A percentile compares a stretch with the other conserved stretches of the same genome.
These are phyloP conservation scores for Puntigrus tetrazona DNA, from an alignment of 2,113 vertebrate species.

Conservation along the genomic window DNA sequence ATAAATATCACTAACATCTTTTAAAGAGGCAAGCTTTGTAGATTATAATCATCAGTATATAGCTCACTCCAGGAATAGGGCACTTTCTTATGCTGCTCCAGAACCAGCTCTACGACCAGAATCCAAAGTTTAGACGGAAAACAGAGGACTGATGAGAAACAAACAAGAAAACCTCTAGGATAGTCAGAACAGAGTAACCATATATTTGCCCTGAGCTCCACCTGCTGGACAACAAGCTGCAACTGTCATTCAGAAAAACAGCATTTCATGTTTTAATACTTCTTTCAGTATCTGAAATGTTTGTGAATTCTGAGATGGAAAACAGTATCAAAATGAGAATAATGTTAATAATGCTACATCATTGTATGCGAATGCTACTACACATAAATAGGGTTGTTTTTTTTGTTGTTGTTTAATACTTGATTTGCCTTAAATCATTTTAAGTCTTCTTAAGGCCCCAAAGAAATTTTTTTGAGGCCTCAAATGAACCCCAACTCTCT, in stretches of 20 bases:
- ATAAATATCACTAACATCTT: not conserved
- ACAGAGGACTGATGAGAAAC: not conserved
- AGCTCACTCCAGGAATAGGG: not conserved
- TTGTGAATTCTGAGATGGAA: not conserved
- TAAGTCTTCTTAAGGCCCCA: not conserved
- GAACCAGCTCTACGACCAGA: not conserved
- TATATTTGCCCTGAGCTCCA: conserved; percentile 12
- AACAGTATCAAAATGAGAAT: not conserved
- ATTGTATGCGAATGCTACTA: not conserved
- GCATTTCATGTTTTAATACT: not conserved
- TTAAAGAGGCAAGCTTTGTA: not conserved
- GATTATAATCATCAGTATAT: not conserved
- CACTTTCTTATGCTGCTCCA: not conserved
- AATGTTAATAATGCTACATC: no score
- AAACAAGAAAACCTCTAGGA: not conserved
- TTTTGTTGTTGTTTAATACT: not conserved
- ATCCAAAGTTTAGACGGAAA: not conserved
- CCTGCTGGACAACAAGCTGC: conserved; percentile 15
- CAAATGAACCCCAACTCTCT: not conserved
- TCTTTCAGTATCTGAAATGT: not conserved
- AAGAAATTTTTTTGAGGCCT: not conserved
- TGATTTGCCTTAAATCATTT: not conserved
- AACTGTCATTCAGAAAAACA: not conserved
- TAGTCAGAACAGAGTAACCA: not conserved
- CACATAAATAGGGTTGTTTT: not conserved